Evolutionary conservation across 2,888 invertebrate species (phyloP), one percentile per base, ranked within the genome.

Genomic region (Elegia similella): DNA sequence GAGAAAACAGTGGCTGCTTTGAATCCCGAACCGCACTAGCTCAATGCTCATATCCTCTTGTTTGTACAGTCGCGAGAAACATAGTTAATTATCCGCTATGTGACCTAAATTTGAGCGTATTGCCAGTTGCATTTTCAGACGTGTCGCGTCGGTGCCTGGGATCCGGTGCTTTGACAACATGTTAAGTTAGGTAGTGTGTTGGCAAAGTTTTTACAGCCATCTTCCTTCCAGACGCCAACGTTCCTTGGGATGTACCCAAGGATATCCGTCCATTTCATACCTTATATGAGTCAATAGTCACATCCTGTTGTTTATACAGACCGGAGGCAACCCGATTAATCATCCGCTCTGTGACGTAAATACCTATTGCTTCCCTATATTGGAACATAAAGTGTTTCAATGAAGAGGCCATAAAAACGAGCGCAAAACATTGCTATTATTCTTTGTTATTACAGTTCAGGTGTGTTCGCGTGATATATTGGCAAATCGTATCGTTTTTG

Each of bases 401-500:
- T 86, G 84, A 86, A 84, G 82, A 76, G 79, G 73, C 83, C 72
- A 86, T 88, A 88, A 88, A 84, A 88, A 85, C 76, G 76, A 81
- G 72, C 76, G 71, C 80, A 79, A 81, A 83, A 84, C 85, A 83
- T 84, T 76, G 86, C 85, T 84, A 84, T 88, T 83, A 84, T 81
- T 86, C 84, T 84, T 82, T 79, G 85, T 86, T 87, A 87, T 87
- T 86, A 81, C 84, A 75, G 85, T 85, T 82, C 87, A 88, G 88
- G 88, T 88, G 88, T 83, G 82, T 72, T 79, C 73, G 73, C 64
- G 78, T 87, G 87, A 86, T 86, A 84, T 86, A 88, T 84, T 67
- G 84, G 74, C 74, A 76, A 79, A 80, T 81, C 73, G 82, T 75
- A 80, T 72, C 78, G 83, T 81, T 85, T 84, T 84, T 82, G 80